Evolutionary conservation across 2,888 invertebrate genomes (phyloP).

Genomic region (Epirrita christyi): DNA sequence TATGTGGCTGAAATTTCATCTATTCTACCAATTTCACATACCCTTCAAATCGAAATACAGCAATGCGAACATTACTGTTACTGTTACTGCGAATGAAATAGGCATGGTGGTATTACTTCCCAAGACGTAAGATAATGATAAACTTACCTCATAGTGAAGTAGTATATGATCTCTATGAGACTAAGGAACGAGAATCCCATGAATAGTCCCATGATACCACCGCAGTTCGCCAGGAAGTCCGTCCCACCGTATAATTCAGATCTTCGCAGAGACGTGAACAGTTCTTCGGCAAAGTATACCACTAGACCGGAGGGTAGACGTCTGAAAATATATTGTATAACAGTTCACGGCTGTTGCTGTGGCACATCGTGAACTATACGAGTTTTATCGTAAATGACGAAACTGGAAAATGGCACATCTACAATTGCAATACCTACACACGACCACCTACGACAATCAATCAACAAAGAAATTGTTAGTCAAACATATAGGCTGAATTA

Average conservation of each 20-base stretch:
- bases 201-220: constrained; percentile 81
- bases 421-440: no score
- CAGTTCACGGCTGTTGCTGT: not conserved
- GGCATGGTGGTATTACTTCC: no score
- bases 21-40: no score
- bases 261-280: constrained; percentile 78
- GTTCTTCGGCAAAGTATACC: constrained; percentile 79
- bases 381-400: not conserved
- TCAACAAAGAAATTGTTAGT: no score
- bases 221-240: constrained; percentile 82
- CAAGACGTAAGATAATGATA: not conserved
- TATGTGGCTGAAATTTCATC: no score
- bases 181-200: constrained; percentile 83
- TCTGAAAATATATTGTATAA: constrained; percentile 21
- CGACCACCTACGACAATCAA: no score
- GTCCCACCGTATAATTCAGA: constrained; percentile 80
- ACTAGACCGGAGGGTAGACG: constrained; percentile 51
- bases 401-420: no score
- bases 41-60: no score
- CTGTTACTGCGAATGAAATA: no score
- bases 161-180: constrained; percentile 80
- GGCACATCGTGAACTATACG: no score
- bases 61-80: no score
- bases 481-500: no score
- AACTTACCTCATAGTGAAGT: constrained; percentile 61